A percentile compares a stretch with the other conserved stretches of the same genome.
Evolutionary conservation across 2,113 vertebrate species (phyloP).

Genomic region (Gopherus flavomarginatus): DNA sequence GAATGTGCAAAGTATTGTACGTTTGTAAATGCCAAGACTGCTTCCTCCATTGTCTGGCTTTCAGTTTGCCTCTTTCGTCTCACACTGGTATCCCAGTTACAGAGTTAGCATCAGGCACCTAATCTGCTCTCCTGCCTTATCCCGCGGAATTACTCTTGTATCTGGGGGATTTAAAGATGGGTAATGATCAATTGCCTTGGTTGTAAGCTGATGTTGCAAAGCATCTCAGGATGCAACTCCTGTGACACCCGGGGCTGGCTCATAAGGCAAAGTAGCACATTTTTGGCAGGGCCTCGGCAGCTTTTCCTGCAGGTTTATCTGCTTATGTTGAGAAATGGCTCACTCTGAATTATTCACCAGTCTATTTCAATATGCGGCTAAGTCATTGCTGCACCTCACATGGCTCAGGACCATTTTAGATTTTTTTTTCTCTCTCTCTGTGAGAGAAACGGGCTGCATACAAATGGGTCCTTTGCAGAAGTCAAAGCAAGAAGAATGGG

Average conservation of each 20-base stretch:
- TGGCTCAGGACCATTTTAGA: not conserved
- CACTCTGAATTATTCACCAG: not conserved
- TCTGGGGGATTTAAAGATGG: not conserved
- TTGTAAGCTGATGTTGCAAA: not conserved
- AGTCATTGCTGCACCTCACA: not conserved
- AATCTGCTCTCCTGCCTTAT: not conserved
- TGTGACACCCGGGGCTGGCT: not conserved
- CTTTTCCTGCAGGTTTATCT: not conserved
- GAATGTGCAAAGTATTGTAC: not conserved
- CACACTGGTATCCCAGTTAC: not conserved
- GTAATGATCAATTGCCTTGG: not conserved
- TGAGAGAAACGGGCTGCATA: not conserved
- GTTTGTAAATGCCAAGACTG: not conserved
- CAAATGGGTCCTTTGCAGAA: not conserved
- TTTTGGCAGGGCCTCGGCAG: not conserved
- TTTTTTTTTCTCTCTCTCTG: not conserved
- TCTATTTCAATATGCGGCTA: not conserved
- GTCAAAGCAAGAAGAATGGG: not conserved
- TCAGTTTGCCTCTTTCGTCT: not conserved
- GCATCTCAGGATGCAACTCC: not conserved
- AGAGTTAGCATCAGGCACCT: not conserved
- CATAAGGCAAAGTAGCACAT: not conserved
- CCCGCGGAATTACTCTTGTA: not conserved
- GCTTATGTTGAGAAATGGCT: not conserved
- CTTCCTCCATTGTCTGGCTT: not conserved